Evolutionary conservation across 1,140 invertebrate genomes (phyloP).

Genomic region (Macrobrachium rosenbergii): DNA sequence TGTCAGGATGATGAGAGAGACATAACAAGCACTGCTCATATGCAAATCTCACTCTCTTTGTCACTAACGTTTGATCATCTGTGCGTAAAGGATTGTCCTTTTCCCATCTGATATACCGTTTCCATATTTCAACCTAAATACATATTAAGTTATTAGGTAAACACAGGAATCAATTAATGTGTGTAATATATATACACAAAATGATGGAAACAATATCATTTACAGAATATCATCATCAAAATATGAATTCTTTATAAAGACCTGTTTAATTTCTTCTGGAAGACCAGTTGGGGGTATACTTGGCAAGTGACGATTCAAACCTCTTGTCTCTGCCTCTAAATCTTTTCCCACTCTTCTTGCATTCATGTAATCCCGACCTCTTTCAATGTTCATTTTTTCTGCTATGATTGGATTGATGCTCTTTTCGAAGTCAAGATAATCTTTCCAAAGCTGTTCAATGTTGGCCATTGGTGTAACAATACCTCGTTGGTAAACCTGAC

Average conservation of each 20-base stretch:
- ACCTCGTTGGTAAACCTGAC: conserved; percentile 90
- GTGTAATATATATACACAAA: neutral
- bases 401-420: conserved; percentile 97
- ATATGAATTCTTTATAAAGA: conserved; percentile 69
- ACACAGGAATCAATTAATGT: neutral
- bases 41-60: conserved; percentile 96
- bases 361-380: conserved; percentile 97
- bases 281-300: conserved; percentile 92
- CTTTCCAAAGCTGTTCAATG: conserved; percentile 98
- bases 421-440: conserved; percentile 95
- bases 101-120: conserved; percentile 98
- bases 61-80: conserved; percentile 94
- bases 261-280: conserved; percentile 94
- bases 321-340: conserved; percentile 93
- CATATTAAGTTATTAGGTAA: neutral
- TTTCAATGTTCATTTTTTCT: conserved; percentile 92
- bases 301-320: conserved; percentile 93
- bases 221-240: too few species aligned
- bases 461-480: conserved; percentile 98
- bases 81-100: conserved; percentile 95
- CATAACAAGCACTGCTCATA: conserved; percentile 98
- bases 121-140: conserved; percentile 95
- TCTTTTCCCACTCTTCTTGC: conserved; percentile 96
- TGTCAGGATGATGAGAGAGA: conserved; percentile 96
- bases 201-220: too few species aligned